Evolutionary conservation across 2,797 vertebrate species (phyloP).

Genomic region (Helostoma temminkii): DNA sequence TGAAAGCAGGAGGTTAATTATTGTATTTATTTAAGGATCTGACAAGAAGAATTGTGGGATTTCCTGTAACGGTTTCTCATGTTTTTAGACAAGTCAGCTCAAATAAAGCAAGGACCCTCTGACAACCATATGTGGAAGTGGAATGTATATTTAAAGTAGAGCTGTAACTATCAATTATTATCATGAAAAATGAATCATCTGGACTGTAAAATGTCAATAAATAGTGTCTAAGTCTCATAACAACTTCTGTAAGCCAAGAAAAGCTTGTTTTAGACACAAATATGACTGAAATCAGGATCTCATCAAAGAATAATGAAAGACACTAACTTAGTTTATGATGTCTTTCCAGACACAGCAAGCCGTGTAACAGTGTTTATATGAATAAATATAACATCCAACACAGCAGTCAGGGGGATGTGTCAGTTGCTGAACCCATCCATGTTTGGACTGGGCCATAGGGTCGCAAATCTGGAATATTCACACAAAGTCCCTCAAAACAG

Average conservation of each 20-base stretch:
- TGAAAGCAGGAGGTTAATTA: conserved; percentile 10
- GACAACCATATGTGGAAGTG: not conserved
- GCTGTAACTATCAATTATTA: not conserved
- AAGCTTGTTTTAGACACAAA: too few species aligned
- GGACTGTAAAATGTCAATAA: not conserved
- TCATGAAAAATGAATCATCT: not conserved
- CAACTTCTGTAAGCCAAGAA: not conserved
- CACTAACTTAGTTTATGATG: too few species aligned
- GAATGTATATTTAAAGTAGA: not conserved
- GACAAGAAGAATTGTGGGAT: not conserved
- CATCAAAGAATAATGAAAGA: not conserved
- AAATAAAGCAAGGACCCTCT: not conserved
- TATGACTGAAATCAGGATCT: not conserved
- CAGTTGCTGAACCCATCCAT: not conserved
- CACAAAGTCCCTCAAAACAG: not conserved
- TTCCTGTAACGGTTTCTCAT: not conserved
- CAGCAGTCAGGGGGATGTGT: not conserved
- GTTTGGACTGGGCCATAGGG: not conserved
- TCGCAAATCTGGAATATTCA: not conserved
- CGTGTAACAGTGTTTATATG: too few species aligned
- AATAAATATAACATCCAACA: not conserved
- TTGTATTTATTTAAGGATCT: conserved; percentile 5
- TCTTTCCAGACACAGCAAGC: not conserved
- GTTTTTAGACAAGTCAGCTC: not conserved
- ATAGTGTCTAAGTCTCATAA: not conserved